These are phyloP conservation scores for Pangasius sanitwongsei DNA, from an alignment of 2,797 vertebrate genomes.

Conservation along the genomic window DNA sequence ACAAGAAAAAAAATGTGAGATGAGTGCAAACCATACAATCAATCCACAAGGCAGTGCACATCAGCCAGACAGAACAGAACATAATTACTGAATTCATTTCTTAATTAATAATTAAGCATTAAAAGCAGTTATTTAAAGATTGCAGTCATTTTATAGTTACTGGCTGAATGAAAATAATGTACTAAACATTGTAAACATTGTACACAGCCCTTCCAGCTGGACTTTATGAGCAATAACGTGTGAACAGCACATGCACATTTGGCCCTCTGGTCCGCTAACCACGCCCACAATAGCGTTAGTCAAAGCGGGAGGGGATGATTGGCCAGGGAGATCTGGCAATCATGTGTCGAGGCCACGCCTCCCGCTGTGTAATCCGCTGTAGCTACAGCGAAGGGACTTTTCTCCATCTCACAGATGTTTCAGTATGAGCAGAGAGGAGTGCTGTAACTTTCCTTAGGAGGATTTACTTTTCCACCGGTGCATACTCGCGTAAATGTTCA, in stretches of 20 bases:
- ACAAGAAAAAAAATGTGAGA: not conserved
- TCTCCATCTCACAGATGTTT: constrained; percentile 12
- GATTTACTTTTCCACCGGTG: constrained; percentile 16
- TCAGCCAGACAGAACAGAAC: not conserved
- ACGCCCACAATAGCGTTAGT: not conserved
- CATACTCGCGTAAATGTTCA: not conserved
- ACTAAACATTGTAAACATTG: not conserved
- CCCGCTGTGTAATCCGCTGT: not conserved
- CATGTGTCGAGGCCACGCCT: not conserved
- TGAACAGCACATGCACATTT: not conserved
- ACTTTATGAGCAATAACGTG: not conserved
- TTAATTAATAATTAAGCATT: not conserved
- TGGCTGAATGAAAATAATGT: not conserved
- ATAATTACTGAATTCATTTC: not conserved
- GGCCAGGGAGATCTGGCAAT: not conserved
- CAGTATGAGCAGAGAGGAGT: not conserved
- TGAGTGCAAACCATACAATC: not conserved
- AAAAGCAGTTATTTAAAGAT: not conserved
- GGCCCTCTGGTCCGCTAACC: not conserved
- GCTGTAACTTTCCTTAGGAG: constrained; percentile 13
- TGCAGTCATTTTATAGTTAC: not conserved
- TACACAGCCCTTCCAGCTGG: not conserved
- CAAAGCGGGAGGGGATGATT: not conserved
- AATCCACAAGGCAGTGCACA: not conserved
- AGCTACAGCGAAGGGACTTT: not conserved